Evolutionary conservation across 2,113 vertebrate species (phyloP).

Genomic region (Bos javanicus): DNA sequence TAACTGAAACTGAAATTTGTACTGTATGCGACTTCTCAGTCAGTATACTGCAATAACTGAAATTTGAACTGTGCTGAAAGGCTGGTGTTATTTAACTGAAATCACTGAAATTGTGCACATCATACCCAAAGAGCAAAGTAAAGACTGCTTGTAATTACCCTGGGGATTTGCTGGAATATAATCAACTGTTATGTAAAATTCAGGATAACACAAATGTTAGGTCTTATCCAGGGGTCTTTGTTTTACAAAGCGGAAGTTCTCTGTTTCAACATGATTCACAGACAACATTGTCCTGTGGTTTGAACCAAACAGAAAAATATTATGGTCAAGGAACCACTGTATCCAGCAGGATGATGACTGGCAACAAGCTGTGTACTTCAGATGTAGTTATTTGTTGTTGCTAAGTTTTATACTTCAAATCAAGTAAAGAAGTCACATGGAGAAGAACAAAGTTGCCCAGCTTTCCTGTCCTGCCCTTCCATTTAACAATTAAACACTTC

Average conservation of each 20-base stretch:
- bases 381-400: not conserved
- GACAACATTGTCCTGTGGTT: not conserved
- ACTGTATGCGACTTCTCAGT: not conserved
- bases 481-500: not conserved
- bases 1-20: not conserved
- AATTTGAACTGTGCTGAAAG: not conserved
- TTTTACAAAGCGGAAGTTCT: not conserved
- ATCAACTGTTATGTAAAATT: not conserved
- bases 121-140: not conserved
- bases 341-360: not conserved
- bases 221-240: not conserved
- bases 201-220: not conserved
- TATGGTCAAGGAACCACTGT: not conserved
- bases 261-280: not conserved
- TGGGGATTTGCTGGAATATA: not conserved
- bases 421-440: not conserved
- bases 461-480: not conserved
- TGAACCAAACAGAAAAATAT: not conserved
- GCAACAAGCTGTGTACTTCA: not conserved
- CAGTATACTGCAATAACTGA: not conserved
- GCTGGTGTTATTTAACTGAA: not conserved
- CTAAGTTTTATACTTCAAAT: not conserved
- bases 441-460: conserved; percentile 20
- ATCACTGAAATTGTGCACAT: not conserved
- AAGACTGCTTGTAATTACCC: not conserved